A percentile compares a stretch with the other conserved stretches of the same genome.
These are phyloP conservation scores for Cerceris ruficornis DNA, from an alignment of 2,888 invertebrate species.

Conservation along the genomic window DNA sequence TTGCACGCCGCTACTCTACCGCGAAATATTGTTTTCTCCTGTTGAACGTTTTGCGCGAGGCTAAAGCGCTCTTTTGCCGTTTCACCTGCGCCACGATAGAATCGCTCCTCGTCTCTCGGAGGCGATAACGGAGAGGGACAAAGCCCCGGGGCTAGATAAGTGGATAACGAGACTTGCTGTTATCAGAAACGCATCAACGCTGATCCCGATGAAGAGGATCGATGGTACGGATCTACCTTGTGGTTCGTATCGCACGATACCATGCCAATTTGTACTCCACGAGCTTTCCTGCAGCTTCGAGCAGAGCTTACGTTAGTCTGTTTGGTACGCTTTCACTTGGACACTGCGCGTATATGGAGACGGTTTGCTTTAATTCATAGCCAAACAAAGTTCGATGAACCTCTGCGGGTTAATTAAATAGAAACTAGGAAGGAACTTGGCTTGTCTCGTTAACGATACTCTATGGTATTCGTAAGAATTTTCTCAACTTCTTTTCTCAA, in stretches of 20 bases:
- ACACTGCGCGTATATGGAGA: neutral
- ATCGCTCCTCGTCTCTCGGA: too few relatives aligned
- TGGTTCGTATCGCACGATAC: neutral
- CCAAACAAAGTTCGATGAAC: neutral
- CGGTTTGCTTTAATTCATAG: slow-evolving; percentile 17
- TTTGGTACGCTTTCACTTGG: neutral
- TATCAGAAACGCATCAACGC: neutral
- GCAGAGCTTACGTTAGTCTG: neutral
- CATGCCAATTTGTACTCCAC: slow-evolving; percentile 32
- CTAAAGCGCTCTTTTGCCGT: neutral
- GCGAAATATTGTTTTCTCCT: neutral
- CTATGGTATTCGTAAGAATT: neutral
- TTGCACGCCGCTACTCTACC: slow-evolving; percentile 6
- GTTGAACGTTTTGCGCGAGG: neutral
- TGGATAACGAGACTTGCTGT: neutral
- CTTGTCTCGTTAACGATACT: neutral
- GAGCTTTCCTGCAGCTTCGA: slow-evolving; percentile 9
- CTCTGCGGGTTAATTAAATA: neutral
- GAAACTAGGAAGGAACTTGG: neutral
- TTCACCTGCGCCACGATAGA: neutral
- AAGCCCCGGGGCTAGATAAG: neutral
- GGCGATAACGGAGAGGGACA: too few relatives aligned
- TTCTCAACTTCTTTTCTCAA: too few relatives aligned
- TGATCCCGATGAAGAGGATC: neutral
- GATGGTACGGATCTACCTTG: neutral